A percentile compares a stretch with the other conserved stretches of the same genome.
phyloP scores from a whole-genome alignment of 2,888 invertebrate genomes.

The Leptopterna dolabrata region DNA sequence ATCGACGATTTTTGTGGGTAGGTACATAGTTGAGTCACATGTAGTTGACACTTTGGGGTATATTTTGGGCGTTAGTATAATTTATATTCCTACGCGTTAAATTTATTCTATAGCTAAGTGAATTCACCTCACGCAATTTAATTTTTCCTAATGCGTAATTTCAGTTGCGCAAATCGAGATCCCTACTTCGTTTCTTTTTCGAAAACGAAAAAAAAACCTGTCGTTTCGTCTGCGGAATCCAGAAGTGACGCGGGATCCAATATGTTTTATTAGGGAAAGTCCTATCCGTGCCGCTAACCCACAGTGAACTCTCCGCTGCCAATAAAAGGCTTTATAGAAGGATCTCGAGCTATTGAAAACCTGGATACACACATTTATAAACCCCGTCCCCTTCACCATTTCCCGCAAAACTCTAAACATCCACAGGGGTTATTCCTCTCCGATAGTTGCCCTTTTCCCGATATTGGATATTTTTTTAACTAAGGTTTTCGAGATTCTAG shows the following conservation, averaged over 20 bases:
- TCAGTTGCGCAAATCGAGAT: too few species aligned
- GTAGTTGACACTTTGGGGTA: too few species aligned
- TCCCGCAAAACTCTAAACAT: conserved; percentile 3
- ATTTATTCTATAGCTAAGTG: too few species aligned
- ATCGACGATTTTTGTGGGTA: too few species aligned
- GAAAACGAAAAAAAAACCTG: too few species aligned
- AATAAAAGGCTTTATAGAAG: neutral
- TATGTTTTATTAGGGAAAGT: neutral
- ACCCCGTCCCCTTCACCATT: neutral
- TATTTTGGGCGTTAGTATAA: too few species aligned
- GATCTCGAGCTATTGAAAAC: conserved; percentile 3
- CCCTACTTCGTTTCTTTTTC: too few species aligned
- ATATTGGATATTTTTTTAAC: neutral
- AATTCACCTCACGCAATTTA: too few species aligned
- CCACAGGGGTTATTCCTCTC: neutral
- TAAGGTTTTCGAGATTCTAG: neutral
- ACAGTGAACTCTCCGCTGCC: neutral
- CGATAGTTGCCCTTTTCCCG: neutral
- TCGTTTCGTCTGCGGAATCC: neutral
- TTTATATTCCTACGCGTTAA: too few species aligned
- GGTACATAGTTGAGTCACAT: too few species aligned
- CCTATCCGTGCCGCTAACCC: neutral
- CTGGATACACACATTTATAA: conserved; percentile 7
- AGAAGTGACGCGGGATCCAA: neutral
- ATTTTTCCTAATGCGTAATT: too few species aligned